Evolutionary conservation across 2,888 invertebrate genomes (phyloP), one percentile per base, ranked within the genome.

Genomic region (Sipha maydis): DNA sequence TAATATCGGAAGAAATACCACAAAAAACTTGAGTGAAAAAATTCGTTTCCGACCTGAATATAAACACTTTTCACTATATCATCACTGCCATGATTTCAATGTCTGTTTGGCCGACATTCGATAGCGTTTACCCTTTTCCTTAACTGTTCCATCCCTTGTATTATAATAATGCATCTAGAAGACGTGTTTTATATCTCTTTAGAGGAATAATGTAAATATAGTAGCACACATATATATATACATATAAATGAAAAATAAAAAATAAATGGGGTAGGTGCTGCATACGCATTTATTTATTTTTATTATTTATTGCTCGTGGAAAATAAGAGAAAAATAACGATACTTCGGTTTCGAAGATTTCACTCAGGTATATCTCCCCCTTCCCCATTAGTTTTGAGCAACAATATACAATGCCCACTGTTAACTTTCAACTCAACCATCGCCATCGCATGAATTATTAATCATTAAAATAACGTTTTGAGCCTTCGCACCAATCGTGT

Each of bases 191-290:
- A 71, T 71, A 69, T 67, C 25, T 31, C 31, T 82, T 61, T 80
- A 38, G 28, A n/a, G 71, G 48, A 54, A 71, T 71, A 83, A 83
- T 83, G 48, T 83, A 71, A 83, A 83, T 71, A 71, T 7, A 48
- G 48, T 11, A 3, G 48, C 7, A 2, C 25, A 31, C 48, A 34
- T 48, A 71, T 25, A 61, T 14, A 71, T n/a, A n/a, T n/a, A n/a
- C n/a, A n/a, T n/a, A n/a, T n/a, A 80, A 2, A 83, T 25, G 73
- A 34, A 54, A 61, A 25, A 25, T 25, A 61, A 61, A 61, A 61
- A 61, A 14, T 14, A 61, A n/a, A 54, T 8, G 28, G 31, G 28
- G 54, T 48, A 48, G 48, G 48, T 48, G 48, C 1, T 54, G 73
- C 31, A n/a, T 34, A 54, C 48, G n/a, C 21, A 34, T 73, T 83